These are phyloP conservation scores for Nebria ingens DNA, from an alignment of 1,140 invertebrate genomes.

Conservation along the genomic window DNA sequence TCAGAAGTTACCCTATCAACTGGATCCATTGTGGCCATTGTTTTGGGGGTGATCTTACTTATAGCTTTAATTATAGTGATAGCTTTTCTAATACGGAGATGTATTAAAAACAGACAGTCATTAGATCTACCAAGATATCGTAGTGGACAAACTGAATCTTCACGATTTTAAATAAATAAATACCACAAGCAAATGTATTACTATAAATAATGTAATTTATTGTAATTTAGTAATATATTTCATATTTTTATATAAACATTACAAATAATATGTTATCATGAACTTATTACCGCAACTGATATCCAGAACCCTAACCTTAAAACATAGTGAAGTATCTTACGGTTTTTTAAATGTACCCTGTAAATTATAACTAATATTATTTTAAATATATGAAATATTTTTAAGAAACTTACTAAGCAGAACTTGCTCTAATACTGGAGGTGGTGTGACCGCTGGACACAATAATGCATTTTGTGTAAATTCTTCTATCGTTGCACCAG, in stretches of 20 bases:
- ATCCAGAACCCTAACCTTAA: too few relatives aligned
- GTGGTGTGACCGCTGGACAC: constrained; percentile 21
- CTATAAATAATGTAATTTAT: constrained; percentile 12
- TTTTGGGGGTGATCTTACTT: constrained; percentile 34
- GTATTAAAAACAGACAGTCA: constrained; percentile 18
- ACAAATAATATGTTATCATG: too few relatives aligned
- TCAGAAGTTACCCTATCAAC: constrained; percentile 21
- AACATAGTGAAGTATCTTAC: too few relatives aligned
- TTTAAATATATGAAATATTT: too few relatives aligned
- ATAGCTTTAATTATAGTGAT: constrained; percentile 32
- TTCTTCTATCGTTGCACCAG: constrained; percentile 28
- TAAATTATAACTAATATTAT: too few relatives aligned
- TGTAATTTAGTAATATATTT: constrained; percentile 14
- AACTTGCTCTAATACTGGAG: constrained; percentile 19
- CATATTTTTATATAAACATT: too few relatives aligned
- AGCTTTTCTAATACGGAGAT: constrained; percentile 25
- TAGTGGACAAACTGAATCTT: constrained; percentile 28
- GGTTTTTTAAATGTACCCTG: too few relatives aligned
- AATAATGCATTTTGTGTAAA: constrained; percentile 29
- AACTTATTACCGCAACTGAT: too few relatives aligned
- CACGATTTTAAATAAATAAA: constrained; percentile 25
- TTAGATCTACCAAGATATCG: constrained; percentile 34
- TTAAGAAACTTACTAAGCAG: too few relatives aligned
- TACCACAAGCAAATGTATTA: constrained; percentile 3
- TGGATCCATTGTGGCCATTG: constrained; percentile 39